Evolutionary conservation across 2,797 vertebrate species (phyloP).

Genomic region (Sebastes minor): DNA sequence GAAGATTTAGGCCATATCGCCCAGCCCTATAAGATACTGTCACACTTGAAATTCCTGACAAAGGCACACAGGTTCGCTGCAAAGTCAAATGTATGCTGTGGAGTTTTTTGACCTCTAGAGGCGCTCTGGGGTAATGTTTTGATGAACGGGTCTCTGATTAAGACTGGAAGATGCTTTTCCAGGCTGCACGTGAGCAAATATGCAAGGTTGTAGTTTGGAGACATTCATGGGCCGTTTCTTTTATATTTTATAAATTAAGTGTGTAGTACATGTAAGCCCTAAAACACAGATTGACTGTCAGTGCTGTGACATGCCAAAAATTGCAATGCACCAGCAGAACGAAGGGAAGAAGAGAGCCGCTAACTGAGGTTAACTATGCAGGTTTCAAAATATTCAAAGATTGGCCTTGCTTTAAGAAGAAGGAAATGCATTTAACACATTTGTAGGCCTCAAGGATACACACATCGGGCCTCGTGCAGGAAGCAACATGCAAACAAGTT

Average conservation of each 20-base stretch:
- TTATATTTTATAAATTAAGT: not conserved
- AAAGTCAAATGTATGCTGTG: not conserved
- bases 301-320: not conserved
- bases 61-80: not conserved
- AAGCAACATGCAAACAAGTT: too few relatives aligned
- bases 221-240: not conserved
- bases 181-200: not conserved
- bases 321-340: not conserved
- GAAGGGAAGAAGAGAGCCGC: not conserved
- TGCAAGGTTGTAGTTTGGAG: rapidly evolving
- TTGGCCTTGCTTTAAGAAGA: not conserved
- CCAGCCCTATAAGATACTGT: not conserved
- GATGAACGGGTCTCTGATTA: not conserved
- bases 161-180: not conserved
- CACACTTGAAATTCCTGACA: not conserved
- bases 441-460: not conserved
- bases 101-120: not conserved
- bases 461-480: not conserved
- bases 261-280: too few relatives aligned
- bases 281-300: not conserved
- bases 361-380: not conserved
- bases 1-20: too few relatives aligned
- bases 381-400: not conserved
- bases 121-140: not conserved
- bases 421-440: not conserved